phyloP scores from a whole-genome alignment of 2,113 vertebrate genomes.

The Galemys pyrenaicus region DNA sequence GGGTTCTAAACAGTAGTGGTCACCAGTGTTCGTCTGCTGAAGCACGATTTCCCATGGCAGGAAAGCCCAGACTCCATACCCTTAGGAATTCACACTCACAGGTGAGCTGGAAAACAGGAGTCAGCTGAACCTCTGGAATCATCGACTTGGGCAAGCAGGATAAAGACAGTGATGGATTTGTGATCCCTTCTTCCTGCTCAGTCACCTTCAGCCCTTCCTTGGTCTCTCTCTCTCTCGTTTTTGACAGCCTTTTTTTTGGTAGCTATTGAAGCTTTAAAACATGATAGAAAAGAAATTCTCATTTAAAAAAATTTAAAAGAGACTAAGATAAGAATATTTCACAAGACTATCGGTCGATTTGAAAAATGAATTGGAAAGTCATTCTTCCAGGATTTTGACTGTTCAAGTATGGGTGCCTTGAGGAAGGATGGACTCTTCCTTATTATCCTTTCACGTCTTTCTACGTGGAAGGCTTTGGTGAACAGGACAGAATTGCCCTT shows the following conservation, averaged over 20 bases:
- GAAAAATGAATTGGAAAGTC: constrained; percentile 34
- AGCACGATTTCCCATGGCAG: background rate
- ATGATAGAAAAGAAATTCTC: constrained; percentile 33
- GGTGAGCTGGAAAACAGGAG: background rate
- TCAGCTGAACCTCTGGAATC: background rate
- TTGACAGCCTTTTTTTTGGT: background rate
- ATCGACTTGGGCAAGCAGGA: background rate
- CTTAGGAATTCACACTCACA: background rate
- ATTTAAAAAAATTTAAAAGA: constrained; percentile 40
- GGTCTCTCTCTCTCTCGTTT: background rate
- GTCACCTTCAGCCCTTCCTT: too few relatives aligned
- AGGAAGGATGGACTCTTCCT: background rate
- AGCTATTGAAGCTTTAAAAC: constrained; percentile 38
- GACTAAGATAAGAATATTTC: constrained; percentile 45
- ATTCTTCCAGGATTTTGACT: background rate
- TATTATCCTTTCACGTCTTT: constrained; percentile 31
- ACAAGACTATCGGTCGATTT: background rate
- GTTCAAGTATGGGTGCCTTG: background rate
- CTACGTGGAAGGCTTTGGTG: constrained; percentile 52
- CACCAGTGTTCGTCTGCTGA: too few relatives aligned
- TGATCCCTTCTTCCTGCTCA: background rate
- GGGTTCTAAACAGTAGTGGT: background rate
- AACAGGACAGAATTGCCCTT: constrained; percentile 30
- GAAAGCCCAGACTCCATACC: background rate
- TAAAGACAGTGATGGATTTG: background rate